Conservation (phyloP, 2,797 vertebrate species). For the Pipistrellus kuhlii region DNA sequence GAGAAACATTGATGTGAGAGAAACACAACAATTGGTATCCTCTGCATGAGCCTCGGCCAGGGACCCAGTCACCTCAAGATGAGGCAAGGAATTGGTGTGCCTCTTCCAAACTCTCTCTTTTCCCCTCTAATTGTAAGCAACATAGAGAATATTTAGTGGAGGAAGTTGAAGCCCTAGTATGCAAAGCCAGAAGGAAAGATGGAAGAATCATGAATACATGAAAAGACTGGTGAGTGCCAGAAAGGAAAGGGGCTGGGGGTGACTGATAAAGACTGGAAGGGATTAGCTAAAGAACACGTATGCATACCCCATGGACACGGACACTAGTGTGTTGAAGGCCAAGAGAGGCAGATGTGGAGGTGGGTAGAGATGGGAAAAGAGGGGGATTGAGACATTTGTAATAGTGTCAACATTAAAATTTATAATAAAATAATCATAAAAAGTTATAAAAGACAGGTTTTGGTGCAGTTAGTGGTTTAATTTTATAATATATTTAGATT, state of each 20-base stretch:
- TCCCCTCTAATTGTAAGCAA: background rate
- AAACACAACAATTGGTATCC: no score
- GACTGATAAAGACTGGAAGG: background rate
- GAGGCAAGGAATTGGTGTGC: background rate
- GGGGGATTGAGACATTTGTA: background rate
- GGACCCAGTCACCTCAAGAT: background rate
- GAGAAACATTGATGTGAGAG: no score
- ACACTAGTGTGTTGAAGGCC: background rate
- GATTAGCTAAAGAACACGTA: background rate
- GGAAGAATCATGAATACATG: background rate
- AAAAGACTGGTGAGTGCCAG: background rate
- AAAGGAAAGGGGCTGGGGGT: background rate
- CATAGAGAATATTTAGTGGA: background rate
- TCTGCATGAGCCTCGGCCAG: no score
- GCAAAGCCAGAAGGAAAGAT: background rate
- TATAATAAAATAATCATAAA: background rate
- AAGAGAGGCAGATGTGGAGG: background rate
- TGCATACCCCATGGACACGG: background rate
- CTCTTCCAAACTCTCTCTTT: background rate
- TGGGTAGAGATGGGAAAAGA: background rate
- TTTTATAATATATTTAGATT: background rate
- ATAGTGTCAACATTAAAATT: background rate
- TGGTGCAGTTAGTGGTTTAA: background rate
- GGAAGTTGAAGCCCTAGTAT: background rate
- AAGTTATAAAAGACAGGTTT: background rate